These are phyloP conservation scores for Ranitomeya variabilis DNA, from an alignment of 2,113 vertebrate species.

Conservation along the genomic window DNA sequence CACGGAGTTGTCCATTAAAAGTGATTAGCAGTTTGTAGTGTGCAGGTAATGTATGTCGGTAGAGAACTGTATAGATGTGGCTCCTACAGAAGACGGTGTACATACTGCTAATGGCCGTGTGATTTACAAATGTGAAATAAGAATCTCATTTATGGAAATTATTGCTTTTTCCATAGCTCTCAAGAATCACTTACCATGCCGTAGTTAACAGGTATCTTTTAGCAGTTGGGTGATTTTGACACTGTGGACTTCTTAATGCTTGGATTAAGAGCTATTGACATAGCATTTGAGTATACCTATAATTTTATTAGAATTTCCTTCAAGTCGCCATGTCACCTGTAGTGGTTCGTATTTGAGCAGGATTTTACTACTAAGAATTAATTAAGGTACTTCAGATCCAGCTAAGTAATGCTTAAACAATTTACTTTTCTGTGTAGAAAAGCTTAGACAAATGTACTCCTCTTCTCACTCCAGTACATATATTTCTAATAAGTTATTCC, in stretches of 20 bases:
- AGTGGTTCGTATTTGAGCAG: constrained; percentile 18
- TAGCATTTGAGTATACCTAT: background rate
- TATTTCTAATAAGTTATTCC: too few species aligned
- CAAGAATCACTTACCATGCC: background rate
- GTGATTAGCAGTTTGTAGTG: background rate
- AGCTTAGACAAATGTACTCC: background rate
- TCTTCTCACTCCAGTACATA: background rate
- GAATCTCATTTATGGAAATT: background rate
- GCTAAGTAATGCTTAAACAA: constrained; percentile 1
- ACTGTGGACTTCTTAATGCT: background rate
- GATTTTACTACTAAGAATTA: background rate
- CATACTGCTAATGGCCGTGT: background rate
- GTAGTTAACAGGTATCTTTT: background rate
- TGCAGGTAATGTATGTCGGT: too few species aligned
- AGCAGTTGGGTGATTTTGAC: background rate
- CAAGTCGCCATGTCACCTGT: background rate
- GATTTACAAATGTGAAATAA: background rate
- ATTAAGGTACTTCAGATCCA: background rate
- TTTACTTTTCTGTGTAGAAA: background rate
- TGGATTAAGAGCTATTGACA: constrained; percentile 16
- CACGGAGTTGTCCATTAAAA: background rate
- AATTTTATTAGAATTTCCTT: constrained; percentile 5
- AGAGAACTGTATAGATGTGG: background rate
- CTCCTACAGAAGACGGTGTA: background rate
- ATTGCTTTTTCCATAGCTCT: background rate